These are phyloP conservation scores for Ceraclea dissimilis DNA, from an alignment of 2,888 invertebrate genomes.

Conservation along the genomic window DNA sequence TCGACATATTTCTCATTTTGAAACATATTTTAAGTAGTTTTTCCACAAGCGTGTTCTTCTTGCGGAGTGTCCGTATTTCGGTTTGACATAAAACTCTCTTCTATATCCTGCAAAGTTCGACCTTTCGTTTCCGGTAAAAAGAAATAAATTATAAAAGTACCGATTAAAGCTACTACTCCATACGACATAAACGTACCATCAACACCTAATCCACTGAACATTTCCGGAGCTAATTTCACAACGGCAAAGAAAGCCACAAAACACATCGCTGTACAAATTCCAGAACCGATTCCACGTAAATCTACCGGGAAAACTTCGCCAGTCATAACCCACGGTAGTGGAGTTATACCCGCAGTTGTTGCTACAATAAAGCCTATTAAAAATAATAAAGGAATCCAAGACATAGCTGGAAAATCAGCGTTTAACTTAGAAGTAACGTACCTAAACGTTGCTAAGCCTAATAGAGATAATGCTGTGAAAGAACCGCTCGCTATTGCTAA, in stretches of 20 bases:
- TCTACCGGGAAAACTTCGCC: conserved; percentile 63
- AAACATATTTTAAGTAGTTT: too few relatives aligned
- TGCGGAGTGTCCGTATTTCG: background rate
- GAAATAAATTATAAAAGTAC: conserved; percentile 50
- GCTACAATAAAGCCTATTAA: conserved; percentile 52
- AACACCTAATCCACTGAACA: conserved; percentile 51
- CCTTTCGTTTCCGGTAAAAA: conserved; percentile 64
- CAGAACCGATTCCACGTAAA: conserved; percentile 58
- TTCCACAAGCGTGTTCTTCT: too few relatives aligned
- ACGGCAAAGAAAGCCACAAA: conserved; percentile 58
- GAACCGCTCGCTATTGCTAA: conserved; percentile 57
- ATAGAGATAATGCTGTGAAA: conserved; percentile 54
- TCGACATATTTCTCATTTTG: too few relatives aligned
- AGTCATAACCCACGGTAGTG: conserved; percentile 68
- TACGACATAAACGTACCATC: conserved; percentile 57
- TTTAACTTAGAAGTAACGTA: conserved; percentile 36
- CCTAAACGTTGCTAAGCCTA: conserved; percentile 46
- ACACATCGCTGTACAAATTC: conserved; percentile 56
- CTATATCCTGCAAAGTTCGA: conserved; percentile 60
- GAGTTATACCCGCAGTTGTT: conserved; percentile 54
- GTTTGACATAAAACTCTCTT: conserved; percentile 44
- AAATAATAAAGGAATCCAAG: conserved; percentile 47
- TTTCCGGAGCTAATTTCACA: conserved; percentile 58
- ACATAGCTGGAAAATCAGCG: conserved; percentile 33
- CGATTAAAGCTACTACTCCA: conserved; percentile 50